Evolutionary conservation across 2,888 invertebrate genomes (phyloP).

Genomic region (Drosophila lutescens): DNA sequence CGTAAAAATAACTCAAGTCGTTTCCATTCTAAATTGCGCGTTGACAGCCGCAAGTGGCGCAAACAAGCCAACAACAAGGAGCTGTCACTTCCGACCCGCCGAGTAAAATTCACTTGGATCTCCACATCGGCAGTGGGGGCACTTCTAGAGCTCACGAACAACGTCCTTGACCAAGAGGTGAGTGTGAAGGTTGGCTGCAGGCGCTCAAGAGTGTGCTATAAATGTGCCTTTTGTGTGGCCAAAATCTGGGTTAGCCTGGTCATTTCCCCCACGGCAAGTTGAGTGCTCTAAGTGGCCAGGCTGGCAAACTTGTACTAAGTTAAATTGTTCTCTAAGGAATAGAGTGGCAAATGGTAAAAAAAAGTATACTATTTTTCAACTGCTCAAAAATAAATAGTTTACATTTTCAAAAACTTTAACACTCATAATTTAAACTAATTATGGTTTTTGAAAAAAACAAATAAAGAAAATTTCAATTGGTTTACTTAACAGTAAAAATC

Average conservation of each 20-base stretch:
- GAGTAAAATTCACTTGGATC: conserved; percentile 10
- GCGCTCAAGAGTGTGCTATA: conserved; percentile 20
- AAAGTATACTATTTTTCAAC: not conserved
- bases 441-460: too few relatives aligned
- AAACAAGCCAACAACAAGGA: conserved; percentile 50
- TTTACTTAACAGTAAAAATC: too few relatives aligned
- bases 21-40: conserved; percentile 61
- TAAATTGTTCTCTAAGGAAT: not conserved
- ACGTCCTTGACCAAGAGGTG: conserved; percentile 74
- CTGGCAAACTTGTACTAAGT: not conserved
- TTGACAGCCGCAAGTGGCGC: conserved; percentile 72
- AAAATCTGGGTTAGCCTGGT: conserved; percentile 21
- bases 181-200: conserved; percentile 62
- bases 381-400: not conserved
- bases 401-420: too few relatives aligned
- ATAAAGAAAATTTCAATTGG: too few relatives aligned
- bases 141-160: conserved; percentile 47
- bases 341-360: not conserved
- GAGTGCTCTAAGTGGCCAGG: conserved; percentile 10
- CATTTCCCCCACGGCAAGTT: not conserved
- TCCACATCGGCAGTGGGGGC: conserved; percentile 7
- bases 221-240: conserved; percentile 14
- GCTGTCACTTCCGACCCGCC: conserved; percentile 44
- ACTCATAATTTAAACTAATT: too few relatives aligned
- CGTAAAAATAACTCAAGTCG: conserved; percentile 69